Percentiles rank a stretch among this genome's conserved stretches.
phyloP scores from a whole-genome alignment of 2,797 vertebrate genomes.

The Choloepus didactylus region DNA sequence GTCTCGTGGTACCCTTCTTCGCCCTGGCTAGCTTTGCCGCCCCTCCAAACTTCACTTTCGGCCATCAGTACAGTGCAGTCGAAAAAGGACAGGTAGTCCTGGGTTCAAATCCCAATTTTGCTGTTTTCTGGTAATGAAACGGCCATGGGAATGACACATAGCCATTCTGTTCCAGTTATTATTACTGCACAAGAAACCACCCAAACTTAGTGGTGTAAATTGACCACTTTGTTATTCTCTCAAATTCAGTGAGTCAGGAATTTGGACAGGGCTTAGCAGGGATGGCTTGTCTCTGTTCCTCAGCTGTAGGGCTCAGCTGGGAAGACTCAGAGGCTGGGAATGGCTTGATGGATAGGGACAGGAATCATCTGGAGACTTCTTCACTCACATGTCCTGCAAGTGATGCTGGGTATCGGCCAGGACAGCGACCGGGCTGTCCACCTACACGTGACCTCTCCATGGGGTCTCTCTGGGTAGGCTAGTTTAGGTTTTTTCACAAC shows the following conservation, averaged over 20 bases:
- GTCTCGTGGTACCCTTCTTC: not conserved
- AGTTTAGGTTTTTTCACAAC: not conserved
- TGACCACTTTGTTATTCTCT: not conserved
- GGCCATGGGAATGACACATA: not conserved
- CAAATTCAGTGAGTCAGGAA: not conserved
- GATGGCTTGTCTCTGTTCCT: not conserved
- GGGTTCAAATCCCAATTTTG: not conserved
- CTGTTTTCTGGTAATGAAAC: not conserved
- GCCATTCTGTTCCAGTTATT: not conserved
- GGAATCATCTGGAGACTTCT: not conserved
- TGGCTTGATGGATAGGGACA: not conserved
- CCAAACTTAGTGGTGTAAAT: not conserved
- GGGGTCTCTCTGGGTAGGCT: not conserved
- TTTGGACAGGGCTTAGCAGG: not conserved
- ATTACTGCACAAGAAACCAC: not conserved
- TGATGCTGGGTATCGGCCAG: not conserved
- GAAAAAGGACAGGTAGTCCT: not conserved
- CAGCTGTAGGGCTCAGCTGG: not conserved
- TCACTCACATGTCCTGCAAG: not conserved
- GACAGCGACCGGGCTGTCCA: not conserved
- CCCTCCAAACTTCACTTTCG: not conserved
- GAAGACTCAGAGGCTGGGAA: not conserved
- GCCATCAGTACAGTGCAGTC: not conserved
- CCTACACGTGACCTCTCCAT: not conserved
- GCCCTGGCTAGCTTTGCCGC: not conserved